phyloP scores from a whole-genome alignment of 2,888 invertebrate genomes.

The Agrochola lota region DNA sequence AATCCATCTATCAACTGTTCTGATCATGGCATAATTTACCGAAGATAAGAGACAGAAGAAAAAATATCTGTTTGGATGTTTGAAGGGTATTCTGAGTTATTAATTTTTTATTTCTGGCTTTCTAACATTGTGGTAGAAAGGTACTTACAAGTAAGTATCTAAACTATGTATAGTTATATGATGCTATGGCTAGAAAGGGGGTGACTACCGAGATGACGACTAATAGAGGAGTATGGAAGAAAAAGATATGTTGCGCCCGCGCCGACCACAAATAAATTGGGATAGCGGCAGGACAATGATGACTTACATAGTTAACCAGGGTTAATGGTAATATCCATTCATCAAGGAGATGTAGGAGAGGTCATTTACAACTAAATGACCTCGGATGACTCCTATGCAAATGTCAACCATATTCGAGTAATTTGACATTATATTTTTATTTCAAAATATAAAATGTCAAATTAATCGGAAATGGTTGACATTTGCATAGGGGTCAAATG shows the following conservation, averaged over 20 bases:
- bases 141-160: not conserved
- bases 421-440: too few species aligned
- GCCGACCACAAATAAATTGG: not conserved
- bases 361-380: too few species aligned
- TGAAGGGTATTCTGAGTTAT: not conserved
- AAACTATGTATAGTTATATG: not conserved
- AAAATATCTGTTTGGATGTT: not conserved
- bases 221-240: not conserved
- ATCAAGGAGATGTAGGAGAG: too few species aligned
- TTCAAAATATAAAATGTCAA: too few species aligned
- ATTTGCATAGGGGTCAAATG: too few species aligned
- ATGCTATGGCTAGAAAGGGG: not conserved
- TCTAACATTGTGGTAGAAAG: too few species aligned
- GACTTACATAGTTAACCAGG: too few species aligned
- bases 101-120: conserved; percentile 15
- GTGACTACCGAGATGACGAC: not conserved
- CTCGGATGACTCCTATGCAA: too few species aligned
- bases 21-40: not conserved
- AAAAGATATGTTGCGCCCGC: not conserved
- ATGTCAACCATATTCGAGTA: too few species aligned
- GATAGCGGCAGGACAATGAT: not conserved
- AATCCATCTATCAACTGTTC: conserved; percentile 11
- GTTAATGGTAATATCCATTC: too few species aligned
- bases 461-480: too few species aligned
- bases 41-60: not conserved